Base-by-base conservation (phyloP, 2,113 vertebrate species). In the Trachemys scripta region DNA sequence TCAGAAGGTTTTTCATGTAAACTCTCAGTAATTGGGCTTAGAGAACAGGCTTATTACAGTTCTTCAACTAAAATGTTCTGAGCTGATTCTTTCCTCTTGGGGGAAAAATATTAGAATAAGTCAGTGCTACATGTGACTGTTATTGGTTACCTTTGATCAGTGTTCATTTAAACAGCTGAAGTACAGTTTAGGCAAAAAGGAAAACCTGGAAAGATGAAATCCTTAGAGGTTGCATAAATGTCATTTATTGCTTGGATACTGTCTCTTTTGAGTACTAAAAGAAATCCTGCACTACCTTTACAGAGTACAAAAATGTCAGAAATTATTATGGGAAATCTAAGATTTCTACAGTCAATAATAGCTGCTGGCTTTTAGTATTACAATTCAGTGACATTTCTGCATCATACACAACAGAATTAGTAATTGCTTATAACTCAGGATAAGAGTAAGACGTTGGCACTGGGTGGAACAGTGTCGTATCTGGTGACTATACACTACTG, bases 241-340 rank as follows among this genome's bases (percentile, higher is more conserved):
- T 86, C 54, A 0, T 49, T 2, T 12, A 59, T 85, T 93, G 42
- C 22, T 89, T 78, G 65, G 81, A 59, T 84, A 7, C 45, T 31
- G 10, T 42, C 79, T 96, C n/a, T 51, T 92, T 87, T 80, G 49
- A 72, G 62, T 38, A 91, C 93, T 88, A 96, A 97, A 97, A 91
- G 69, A 25, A 92, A 93, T 2, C 69, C 87, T 16, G 27, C 87
- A 62, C 35, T 93, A 54, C 50, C 5, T 79, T 35, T 80, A 45
- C 1, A n/a, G 84, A 93, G 57, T 88, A 45, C 94, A 96, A 51
- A 92, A 53, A 85, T 96, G 90, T 93, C 93, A 94, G 80, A 90
- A 69, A 90, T 9, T 81, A 42, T 96, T 92, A 84, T 7, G 27
- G 78, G 90, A 31, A 57, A 82, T 80, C 76, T 25, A 87, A 56